Evolutionary conservation across 1,140 invertebrate species (phyloP).

Genomic region (Apolygus lucorum): DNA sequence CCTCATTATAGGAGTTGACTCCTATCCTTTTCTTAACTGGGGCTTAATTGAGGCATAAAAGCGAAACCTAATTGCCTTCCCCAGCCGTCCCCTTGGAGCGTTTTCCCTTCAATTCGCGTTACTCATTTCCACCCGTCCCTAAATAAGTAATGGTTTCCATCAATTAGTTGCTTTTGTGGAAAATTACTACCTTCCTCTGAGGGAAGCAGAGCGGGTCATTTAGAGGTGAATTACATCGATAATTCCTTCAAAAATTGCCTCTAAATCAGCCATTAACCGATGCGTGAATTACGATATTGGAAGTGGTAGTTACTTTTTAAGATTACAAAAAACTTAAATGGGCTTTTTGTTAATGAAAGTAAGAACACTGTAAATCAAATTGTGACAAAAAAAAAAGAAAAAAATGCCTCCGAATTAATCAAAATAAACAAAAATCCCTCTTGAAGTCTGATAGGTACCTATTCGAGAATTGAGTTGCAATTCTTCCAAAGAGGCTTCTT

Average conservation of each 20-base stretch:
- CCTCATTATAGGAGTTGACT: slow-evolving; percentile 1
- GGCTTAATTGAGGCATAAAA: not conserved
- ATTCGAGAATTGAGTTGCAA: too few relatives aligned
- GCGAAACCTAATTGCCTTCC: not conserved
- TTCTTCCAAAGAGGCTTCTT: too few relatives aligned
- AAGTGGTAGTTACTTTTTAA: too few relatives aligned
- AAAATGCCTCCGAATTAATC: too few relatives aligned
- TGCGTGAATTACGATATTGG: too few relatives aligned
- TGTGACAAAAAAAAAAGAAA: too few relatives aligned
- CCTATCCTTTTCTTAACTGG: not conserved
- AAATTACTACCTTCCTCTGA: not conserved
- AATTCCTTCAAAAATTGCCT: not conserved
- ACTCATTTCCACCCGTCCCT: not conserved
- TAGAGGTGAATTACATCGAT: not conserved
- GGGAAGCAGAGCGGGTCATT: not conserved
- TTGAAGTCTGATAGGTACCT: too few relatives aligned
- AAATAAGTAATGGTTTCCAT: not conserved
- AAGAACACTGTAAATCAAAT: too few relatives aligned
- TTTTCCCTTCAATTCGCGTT: not conserved
- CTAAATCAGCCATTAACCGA: not conserved
- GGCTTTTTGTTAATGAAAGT: too few relatives aligned
- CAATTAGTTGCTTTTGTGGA: not conserved
- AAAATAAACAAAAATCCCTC: too few relatives aligned
- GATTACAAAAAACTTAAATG: too few relatives aligned
- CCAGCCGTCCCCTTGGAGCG: not conserved